Evolutionary conservation across 2,888 invertebrate species (phyloP).

Genomic region (Willowsia nigromaculata): DNA sequence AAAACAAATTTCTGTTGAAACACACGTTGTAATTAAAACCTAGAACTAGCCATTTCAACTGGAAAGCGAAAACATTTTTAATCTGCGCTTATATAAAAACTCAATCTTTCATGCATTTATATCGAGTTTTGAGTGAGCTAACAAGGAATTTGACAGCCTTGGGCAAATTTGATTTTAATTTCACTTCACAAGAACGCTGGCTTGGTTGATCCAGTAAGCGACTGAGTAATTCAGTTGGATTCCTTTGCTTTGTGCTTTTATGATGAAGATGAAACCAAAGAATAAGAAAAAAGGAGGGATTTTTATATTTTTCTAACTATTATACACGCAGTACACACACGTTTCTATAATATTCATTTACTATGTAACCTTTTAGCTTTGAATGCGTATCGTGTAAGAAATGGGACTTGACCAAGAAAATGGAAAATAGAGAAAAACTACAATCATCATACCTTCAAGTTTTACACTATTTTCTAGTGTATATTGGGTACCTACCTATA

Average conservation of each 20-base stretch:
- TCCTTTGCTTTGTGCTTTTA: background rate
- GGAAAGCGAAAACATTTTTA: background rate
- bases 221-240: background rate
- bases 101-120: background rate
- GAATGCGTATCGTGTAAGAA: conserved; percentile 44
- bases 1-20: too few species aligned
- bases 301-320: background rate
- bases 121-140: conserved; percentile 42
- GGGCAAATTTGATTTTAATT: conserved; percentile 63
- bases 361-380: background rate
- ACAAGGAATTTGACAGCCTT: conserved; percentile 65
- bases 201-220: background rate
- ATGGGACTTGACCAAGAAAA: conserved; percentile 57
- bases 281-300: conserved; percentile 2
- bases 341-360: background rate
- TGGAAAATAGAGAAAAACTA: conserved; percentile 25
- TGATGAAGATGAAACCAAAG: background rate
- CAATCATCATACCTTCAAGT: conserved; percentile 24
- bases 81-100: background rate
- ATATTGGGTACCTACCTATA: background rate
- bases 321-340: background rate
- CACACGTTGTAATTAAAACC: too few species aligned
- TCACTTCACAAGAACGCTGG: background rate
- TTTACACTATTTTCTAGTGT: background rate
- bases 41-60: too few species aligned